A percentile compares a stretch with the other conserved stretches of the same genome.
Conservation (phyloP, 2,797 vertebrate species). For the Heliangelus exortis region DNA sequence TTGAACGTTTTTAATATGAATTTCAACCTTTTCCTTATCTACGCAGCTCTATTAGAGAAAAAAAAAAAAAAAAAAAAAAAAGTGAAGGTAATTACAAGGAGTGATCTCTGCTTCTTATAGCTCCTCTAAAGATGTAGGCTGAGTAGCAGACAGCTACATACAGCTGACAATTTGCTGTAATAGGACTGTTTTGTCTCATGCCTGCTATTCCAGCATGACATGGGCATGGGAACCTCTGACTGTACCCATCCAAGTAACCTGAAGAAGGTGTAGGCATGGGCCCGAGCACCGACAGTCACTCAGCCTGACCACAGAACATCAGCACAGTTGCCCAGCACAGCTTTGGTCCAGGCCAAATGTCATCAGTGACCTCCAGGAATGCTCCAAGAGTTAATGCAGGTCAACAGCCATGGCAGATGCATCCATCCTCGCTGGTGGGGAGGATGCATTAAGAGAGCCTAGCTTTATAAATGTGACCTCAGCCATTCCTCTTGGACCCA, state of each 20-base stretch:
- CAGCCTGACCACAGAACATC: not conserved
- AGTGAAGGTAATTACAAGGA: not conserved
- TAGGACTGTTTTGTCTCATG: not conserved
- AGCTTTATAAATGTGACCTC: not conserved
- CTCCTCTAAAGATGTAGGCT: not conserved
- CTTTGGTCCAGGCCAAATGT: not conserved
- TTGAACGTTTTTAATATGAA: conserved; percentile 16
- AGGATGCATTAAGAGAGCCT: not conserved
- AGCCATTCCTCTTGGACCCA: not conserved
- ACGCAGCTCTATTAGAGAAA: not conserved
- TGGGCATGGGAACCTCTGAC: not conserved
- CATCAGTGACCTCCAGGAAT: not conserved
- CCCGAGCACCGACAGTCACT: not conserved
- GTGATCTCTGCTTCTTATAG: not conserved
- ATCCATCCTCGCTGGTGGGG: not conserved
- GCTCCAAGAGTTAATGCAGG: not conserved
- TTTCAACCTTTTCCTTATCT: conserved; percentile 3
- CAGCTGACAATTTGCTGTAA: not conserved
- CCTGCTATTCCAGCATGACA: not conserved
- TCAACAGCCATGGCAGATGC: not conserved
- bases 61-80: not conserved
- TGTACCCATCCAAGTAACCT: not conserved
- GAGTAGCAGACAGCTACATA: not conserved
- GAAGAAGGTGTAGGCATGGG: not conserved
- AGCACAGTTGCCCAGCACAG: not conserved